Evolutionary conservation across 1,140 invertebrate species (phyloP), one percentile per base, ranked within the genome.

Genomic region (Temnothorax longispinosus): DNA sequence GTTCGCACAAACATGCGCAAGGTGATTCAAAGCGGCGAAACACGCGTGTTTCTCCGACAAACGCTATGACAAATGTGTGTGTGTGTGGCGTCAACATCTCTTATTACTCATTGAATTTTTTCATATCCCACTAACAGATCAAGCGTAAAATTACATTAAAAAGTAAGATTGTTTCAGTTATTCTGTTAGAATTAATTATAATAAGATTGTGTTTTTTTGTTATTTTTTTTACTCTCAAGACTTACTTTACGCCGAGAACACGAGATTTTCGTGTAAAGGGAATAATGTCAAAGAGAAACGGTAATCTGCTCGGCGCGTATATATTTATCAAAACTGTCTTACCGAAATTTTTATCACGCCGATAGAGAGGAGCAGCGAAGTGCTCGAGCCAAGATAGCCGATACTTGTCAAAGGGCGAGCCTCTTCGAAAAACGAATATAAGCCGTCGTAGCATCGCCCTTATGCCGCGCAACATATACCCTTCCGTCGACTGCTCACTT

Each of bases 401-500:
- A 81, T 81, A 81, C 38, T 81, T 60, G 32, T 69, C 47, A 62
- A 81, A 38, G 47, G 27, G 35, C 44, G 27, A 47, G 35, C 47
- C 10, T 27, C 27, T 38, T 65, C 21, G n/a, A 47, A 71, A 69
- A 67, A 69, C 21, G 58, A 87, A n/a, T 44, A 65, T 60, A 62
- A 72, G 3, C 82, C 78, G 27, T 60, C 75, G 54, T 69, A 89
- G 71, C 91, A 89, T 92, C 71, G 72, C 76, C 92, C 92, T 93
- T 93, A 92, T 91, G 92, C 87, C 74, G 65, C 38, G 78, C 41
- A 92, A 92, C 92, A 93, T 90, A 93, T 92, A 93, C 67, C 88
- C 52, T 80, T 71, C 50, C 76, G 52, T 64, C 69, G 62, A 62
- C 67, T 78, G 52, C 50, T 65, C 60, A 41, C 41, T 50, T 54